Evolutionary conservation across 1,140 invertebrate genomes (phyloP).

Genomic region (Gryon sp.): DNA sequence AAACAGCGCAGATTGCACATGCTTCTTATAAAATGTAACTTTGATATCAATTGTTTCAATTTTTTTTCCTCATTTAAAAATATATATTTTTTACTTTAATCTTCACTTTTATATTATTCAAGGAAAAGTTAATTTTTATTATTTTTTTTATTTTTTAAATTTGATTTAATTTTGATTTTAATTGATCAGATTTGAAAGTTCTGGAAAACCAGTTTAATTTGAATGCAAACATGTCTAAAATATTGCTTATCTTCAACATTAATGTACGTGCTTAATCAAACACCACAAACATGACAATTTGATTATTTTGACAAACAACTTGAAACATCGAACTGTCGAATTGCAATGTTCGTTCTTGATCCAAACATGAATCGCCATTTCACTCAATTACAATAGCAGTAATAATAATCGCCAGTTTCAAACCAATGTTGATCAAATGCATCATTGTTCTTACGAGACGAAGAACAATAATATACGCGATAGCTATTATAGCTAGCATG

Average conservation of each 20-base stretch:
- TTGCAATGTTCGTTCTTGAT: constrained; percentile 4
- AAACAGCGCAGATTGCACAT: constrained; percentile 54
- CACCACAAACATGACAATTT: constrained; percentile 1
- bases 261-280: constrained; percentile 12
- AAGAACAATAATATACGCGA: constrained; percentile 14
- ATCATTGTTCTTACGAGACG: constrained; percentile 30
- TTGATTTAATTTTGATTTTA: background rate
- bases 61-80: no score
- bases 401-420: constrained; percentile 10
- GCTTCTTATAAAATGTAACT: constrained; percentile 45
- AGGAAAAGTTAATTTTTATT: no score
- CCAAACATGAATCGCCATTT: no score
- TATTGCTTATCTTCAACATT: no score
- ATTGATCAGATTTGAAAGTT: background rate
- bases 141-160: no score
- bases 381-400: no score
- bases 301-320: background rate
- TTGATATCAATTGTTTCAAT: no score
- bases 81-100: no score
- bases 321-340: background rate
- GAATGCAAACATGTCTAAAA: no score
- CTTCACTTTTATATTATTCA: no score
- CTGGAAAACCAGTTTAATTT: no score
- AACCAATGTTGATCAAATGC: constrained; percentile 17
- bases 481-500: constrained; percentile 50